These are phyloP conservation scores for Crambe crambe DNA, from an alignment of 37 sponge, comb jelly and placozoan species.

Conservation along the genomic window DNA sequence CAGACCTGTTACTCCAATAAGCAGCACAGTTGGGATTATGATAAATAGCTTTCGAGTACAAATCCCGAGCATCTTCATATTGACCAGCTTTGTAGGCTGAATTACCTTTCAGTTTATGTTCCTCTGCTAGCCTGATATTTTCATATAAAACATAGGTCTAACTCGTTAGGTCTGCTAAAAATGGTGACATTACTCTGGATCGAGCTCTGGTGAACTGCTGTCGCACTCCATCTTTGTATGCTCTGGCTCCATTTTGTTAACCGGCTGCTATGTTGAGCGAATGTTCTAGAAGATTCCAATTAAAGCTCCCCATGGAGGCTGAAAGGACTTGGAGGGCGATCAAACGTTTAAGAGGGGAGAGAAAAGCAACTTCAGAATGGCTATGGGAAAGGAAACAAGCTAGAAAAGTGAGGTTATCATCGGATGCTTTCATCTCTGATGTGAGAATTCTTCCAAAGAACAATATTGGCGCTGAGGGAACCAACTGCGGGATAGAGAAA, in stretches of 20 bases:
- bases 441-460: too few relatives aligned
- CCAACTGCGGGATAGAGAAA: constrained; percentile 18
- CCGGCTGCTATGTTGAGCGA: too few relatives aligned
- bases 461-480: too few relatives aligned
- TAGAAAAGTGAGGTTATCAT: background rate
- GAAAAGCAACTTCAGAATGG: background rate
- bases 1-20: constrained; percentile 84
- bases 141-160: too few relatives aligned
- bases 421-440: background rate
- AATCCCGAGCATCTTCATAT: constrained; percentile 66
- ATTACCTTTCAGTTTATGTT: constrained; percentile 73
- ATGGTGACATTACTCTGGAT: constrained; percentile 39
- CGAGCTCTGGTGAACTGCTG: constrained; percentile 38
- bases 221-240: constrained; percentile 56
- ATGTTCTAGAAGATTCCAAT: too few relatives aligned
- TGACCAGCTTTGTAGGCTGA: constrained; percentile 64
- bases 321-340: background rate
- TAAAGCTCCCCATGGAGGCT: too few relatives aligned
- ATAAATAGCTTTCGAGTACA: constrained; percentile 40
- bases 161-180: background rate
- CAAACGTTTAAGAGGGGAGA: background rate
- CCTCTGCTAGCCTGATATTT: constrained; percentile 70
- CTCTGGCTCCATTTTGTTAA: background rate
- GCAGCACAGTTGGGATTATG: constrained; percentile 60
- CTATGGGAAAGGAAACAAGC: background rate